These are phyloP conservation scores for Apis florea DNA, from an alignment of 1,140 invertebrate genomes.

Conservation along the genomic window DNA sequence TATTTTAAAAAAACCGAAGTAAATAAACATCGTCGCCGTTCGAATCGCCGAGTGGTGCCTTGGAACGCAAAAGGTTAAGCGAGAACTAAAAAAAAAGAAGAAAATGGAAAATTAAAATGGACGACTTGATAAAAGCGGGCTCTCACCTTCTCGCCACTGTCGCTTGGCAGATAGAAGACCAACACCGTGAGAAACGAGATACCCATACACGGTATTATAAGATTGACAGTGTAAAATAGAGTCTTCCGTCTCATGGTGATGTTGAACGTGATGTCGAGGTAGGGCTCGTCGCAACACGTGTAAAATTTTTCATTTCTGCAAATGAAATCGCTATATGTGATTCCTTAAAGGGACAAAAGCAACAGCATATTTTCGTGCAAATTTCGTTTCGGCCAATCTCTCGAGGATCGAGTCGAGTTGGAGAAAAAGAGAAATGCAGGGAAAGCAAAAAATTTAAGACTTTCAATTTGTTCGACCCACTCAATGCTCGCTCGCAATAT, in stretches of 20 bases:
- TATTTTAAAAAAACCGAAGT: too few species aligned
- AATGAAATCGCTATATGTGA: constrained; percentile 44
- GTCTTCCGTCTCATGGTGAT: constrained; percentile 98
- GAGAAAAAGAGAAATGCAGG: too few species aligned
- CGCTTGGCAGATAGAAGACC: constrained; percentile 99
- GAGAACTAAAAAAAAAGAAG: too few species aligned
- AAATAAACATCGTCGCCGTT: too few species aligned
- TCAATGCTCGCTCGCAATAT: too few species aligned
- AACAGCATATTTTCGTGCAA: background rate
- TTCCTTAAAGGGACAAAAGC: background rate
- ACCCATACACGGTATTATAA: constrained; percentile 98
- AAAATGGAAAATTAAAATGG: background rate
- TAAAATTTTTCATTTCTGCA: constrained; percentile 96
- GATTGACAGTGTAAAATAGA: constrained; percentile 98
- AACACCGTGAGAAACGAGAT: constrained; percentile 99
- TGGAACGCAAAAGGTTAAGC: too few species aligned
- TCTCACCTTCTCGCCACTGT: constrained; percentile 98
- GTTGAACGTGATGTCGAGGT: constrained; percentile 99
- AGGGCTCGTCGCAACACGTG: constrained; percentile 97
- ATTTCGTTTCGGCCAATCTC: background rate
- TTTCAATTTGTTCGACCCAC: too few species aligned
- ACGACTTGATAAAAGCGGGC: background rate
- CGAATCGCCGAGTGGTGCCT: too few species aligned
- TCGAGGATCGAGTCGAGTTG: background rate
- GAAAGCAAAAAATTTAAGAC: too few species aligned